Conservation (phyloP, 2,888 invertebrate species). For the Drosophila macrospina region DNA sequence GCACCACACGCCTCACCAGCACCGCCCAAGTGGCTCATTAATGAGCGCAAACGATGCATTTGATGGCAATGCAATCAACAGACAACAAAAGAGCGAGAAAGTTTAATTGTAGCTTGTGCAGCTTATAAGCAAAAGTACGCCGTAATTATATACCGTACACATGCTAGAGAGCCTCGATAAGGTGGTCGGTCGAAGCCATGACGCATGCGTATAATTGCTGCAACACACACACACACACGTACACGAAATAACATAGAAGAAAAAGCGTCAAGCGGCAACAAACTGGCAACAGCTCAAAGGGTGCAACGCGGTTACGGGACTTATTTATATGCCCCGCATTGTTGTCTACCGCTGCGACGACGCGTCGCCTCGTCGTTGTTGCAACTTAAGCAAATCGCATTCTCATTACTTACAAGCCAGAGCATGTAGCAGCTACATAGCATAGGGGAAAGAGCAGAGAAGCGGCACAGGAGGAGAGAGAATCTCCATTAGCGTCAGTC, state of each 20-base stretch:
- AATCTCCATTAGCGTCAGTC: constrained; percentile 84
- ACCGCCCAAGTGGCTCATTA: constrained; percentile 58
- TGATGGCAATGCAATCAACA: constrained; percentile 68
- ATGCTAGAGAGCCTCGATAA: constrained; percentile 7
- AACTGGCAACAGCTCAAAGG: constrained; percentile 3
- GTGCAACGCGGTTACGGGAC: constrained; percentile 32
- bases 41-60: constrained; percentile 69
- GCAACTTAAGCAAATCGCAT: constrained; percentile 68
- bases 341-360: constrained; percentile 34
- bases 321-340: constrained; percentile 65
- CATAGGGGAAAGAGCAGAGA: not conserved
- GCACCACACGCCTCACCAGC: not conserved
- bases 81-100: constrained; percentile 73
- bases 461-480: constrained; percentile 29
- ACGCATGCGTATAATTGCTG: constrained; percentile 78
- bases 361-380: constrained; percentile 22
- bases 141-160: constrained; percentile 58
- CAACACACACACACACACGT: constrained; percentile 53
- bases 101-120: constrained; percentile 76
- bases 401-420: constrained; percentile 79
- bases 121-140: constrained; percentile 61
- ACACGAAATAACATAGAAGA: constrained; percentile 40
- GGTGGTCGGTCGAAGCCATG: constrained; percentile 53
- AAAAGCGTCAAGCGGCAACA: constrained; percentile 16
- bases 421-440: not conserved